phyloP scores from a whole-genome alignment of 2,113 vertebrate genomes.

The Solea solea region DNA sequence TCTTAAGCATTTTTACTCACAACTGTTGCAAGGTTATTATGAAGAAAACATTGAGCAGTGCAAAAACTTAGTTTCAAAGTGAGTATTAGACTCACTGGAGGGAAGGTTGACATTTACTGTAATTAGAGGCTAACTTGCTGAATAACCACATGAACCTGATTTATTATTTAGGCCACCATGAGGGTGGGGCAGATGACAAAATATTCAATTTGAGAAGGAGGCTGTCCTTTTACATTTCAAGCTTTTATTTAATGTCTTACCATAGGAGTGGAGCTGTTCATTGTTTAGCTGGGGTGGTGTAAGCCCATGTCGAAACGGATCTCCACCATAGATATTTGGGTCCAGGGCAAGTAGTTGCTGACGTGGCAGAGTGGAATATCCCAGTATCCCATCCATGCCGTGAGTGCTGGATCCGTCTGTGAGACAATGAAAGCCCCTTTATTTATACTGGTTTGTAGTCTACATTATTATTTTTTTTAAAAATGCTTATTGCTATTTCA shows the following conservation, averaged over 20 bases:
- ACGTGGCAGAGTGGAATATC: constrained; percentile 84
- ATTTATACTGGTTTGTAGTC: background rate
- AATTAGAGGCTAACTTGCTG: background rate
- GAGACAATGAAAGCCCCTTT: constrained; percentile 25
- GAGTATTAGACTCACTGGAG: too few relatives aligned
- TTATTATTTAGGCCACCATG: constrained; percentile 1
- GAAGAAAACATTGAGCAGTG: background rate
- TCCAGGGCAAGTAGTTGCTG: constrained; percentile 88
- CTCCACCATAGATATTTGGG: constrained; percentile 85
- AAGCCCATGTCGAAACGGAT: constrained; percentile 87
- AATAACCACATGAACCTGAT: background rate
- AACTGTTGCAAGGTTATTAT: too few relatives aligned
- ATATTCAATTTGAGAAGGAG: background rate
- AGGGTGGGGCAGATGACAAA: background rate
- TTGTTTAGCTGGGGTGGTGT: constrained; percentile 87
- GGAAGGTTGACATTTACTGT: background rate
- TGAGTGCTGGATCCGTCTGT: constrained; percentile 86
- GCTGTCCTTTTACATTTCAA: background rate
- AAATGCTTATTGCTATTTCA: background rate
- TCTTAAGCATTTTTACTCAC: too few relatives aligned
- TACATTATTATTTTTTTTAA: background rate
- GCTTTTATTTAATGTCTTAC: constrained; percentile 67
- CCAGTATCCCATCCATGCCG: constrained; percentile 87
- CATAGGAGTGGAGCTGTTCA: constrained; percentile 89
- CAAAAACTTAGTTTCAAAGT: background rate